Base-by-base conservation (phyloP, 2,113 vertebrate genomes). In the Cololabis saira region DNA sequence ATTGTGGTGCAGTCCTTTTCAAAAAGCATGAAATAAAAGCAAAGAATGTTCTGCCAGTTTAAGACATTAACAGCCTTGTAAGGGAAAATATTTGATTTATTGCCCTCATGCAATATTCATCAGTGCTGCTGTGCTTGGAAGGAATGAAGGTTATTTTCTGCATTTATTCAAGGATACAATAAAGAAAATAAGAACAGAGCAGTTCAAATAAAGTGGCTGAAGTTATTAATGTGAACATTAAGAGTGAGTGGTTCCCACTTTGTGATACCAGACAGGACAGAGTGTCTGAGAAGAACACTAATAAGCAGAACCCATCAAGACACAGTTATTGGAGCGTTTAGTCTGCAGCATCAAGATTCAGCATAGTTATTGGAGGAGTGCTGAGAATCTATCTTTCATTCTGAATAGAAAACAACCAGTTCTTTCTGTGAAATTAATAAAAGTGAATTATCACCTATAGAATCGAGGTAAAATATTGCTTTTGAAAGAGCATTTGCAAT, bases 91-190 rank as follows among this genome's bases (percentile, higher is more conserved):
- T 15, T 33, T 77, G 60, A 72, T 76, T 74, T 60, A 70, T 67
- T 76, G 45, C 43, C 5, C 55, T 78, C 16, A 69, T 78, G 71
- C 60, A 82, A 79, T 68, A 82, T 83, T 71, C 58, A 87, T 83
- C 54, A 65, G 22, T 18, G 58, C n/a, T 15, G 45, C 44, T 71
- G 61, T 57, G 59, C 22, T 51, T 57, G 2, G 47, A 12, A 18
- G 53, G 15, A 64, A 42, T 55, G 41, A 69, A 76, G 52, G 59
- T 50, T 67, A 12, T 33, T 61, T 48, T 70, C 49, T 22, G 55
- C 43, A 43, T 81, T 73, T 57, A 74, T 56, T 81, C 51, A 74
- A 48, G 56, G 47, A 60, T 2, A 21, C 7, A 24, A 18, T 22
- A 3, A 4, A 55, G 17, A 80, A 11, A 40, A 54, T 43, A 67